Evolutionary conservation across 2,888 invertebrate genomes (phyloP), one percentile per base, ranked within the genome.

Genomic region (Dermolepida albohirtum): DNA sequence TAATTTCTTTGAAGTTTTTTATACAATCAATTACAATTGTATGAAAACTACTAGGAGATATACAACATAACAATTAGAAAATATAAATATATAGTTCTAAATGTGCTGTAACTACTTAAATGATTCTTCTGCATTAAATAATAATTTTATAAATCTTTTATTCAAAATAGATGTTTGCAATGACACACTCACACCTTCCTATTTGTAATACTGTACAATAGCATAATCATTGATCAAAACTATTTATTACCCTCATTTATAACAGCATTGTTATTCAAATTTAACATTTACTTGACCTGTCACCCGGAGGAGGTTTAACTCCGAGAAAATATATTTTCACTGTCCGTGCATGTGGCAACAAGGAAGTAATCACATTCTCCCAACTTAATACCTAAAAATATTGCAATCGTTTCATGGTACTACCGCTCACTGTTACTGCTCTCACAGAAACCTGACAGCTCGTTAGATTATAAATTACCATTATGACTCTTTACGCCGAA

Each of bases 401-500:
- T 57, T 44, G 57, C 57, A 41, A 43, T 44, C 41, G 44, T 27
- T n/a, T 22, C 57, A 14, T 27, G 11, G 22, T 49, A 17, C 22
- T 22, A 1, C 16, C 22, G 49, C 6, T 22, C 22, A 8, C n/a
- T 16, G 22, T 43, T 22, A 57, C 11, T 49, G 1, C 17, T 22
- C 8, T 17, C 57, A 43, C 43, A 57, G 43, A 29, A 22, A 27
- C 43, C 17, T 57, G 57, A 57, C 57, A 57, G 57, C 44, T 57
- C 43, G 57, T 57, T 57, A 57, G 57, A 44, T 43, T 57, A 57
- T 57, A 57, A 57, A 57, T 57, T 57, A 29, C 43, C 57, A 57
- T 57, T 57, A 57, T 57, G 57, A 44, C 22, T 43, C 43, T 57
- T 57, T 57, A 44, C 43, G 27, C 22, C n/a, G 29, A 57, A 27